Base-by-base conservation (phyloP, 2,797 vertebrate genomes). In the Coregonus sp. region DNA sequence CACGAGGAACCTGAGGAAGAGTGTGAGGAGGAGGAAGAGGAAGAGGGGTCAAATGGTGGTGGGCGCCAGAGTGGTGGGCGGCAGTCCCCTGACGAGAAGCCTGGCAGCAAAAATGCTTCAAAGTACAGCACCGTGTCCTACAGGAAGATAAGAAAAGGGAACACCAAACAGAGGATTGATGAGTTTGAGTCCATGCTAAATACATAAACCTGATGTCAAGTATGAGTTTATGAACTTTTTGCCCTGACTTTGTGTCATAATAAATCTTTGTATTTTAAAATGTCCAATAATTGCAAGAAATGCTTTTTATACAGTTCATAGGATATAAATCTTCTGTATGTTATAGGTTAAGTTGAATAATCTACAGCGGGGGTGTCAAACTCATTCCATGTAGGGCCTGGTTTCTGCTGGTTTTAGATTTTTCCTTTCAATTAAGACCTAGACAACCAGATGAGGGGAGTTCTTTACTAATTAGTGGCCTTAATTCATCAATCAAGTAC, bases 121-220 rank as follows among this genome's bases (percentile, higher is more conserved):
- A 93, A 94, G 80, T 98, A 97, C 86, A 96, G 97, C 78, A 98
- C 96, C 0, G 96, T 98, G 82, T 98, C 97, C 65, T 99, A 97
- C 86, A 90, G 95, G 56, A 96, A 94, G 91, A 99, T 99, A 81
- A 94, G 95, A 1, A 97, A 89, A 93, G 97, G 97, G 87, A 97
- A 96, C 91, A 97, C 98, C 69, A 95, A 95, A 29, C 96, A 97
- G 85, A 95, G 96, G 80, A 96, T 98, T 0, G 96, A 98, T 47
- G 96, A 97, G 87, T 99, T 98, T n/a, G 97, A 99, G 81, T 96
- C 95, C 75, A 95, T 97, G 94, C 94, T 95, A 92, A 94, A 96
- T 79, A 14, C 18, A 4, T 79, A 52, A 33, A 47, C 4, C 14
- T 20, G 40, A 51, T 63, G 63, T 37, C n/a, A 25, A n/a, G 37